These are phyloP conservation scores for Spatulosminthurus flaviceps DNA, from an alignment of 2,888 invertebrate species.

Conservation along the genomic window DNA sequence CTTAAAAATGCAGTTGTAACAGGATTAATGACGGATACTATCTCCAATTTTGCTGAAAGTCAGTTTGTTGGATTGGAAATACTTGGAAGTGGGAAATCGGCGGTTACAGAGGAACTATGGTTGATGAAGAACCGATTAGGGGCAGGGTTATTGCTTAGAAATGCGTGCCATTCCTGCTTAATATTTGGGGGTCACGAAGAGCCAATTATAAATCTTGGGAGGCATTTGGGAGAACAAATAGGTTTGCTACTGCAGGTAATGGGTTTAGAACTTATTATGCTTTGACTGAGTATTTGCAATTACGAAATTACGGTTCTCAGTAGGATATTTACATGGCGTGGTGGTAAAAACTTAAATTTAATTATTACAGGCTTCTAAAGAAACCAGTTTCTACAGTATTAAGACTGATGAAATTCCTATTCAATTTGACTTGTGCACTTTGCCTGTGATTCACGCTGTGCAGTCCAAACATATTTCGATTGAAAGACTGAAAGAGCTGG, in stretches of 20 bases:
- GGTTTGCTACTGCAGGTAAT: constrained; percentile 57
- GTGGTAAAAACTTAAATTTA: neutral
- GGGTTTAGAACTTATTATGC: neutral
- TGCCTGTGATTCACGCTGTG: constrained; percentile 34
- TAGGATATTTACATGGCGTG: neutral
- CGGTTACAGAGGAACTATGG: constrained; percentile 49
- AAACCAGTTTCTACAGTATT: neutral
- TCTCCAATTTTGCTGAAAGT: constrained; percentile 60
- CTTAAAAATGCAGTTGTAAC: constrained; percentile 56
- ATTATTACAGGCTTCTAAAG: constrained; percentile 26
- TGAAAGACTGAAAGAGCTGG: neutral
- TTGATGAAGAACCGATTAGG: constrained; percentile 52
- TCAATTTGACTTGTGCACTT: constrained; percentile 23
- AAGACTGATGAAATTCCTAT: neutral
- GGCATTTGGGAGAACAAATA: constrained; percentile 54
- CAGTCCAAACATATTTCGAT: neutral
- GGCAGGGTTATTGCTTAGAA: constrained; percentile 54
- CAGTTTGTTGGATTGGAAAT: constrained; percentile 49
- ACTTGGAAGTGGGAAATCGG: neutral
- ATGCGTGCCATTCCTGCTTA: constrained; percentile 54
- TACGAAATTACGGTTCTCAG: too few species aligned
- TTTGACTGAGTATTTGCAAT: neutral
- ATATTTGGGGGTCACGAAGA: constrained; percentile 53
- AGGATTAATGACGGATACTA: constrained; percentile 59
- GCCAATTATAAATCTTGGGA: constrained; percentile 51